Percentiles rank a stretch among this genome's conserved stretches.
Conservation (phyloP, 64 coral and sea anemone genomes). For the Trachythela sp. region DNA sequence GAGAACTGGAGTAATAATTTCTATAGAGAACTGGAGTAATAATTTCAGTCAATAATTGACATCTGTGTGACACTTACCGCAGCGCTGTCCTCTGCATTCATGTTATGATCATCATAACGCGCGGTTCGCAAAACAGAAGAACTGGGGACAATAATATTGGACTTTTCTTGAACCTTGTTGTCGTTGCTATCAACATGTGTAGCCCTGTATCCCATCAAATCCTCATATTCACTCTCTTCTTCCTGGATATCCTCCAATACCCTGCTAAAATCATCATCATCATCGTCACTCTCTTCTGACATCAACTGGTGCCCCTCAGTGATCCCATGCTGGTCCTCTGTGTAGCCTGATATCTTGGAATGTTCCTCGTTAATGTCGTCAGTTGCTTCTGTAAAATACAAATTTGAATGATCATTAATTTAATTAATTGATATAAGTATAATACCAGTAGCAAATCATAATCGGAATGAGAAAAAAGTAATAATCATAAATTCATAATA, state of each 20-base stretch:
- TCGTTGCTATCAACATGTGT: not conserved
- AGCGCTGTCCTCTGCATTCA: not conserved
- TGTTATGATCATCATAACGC: too few species aligned
- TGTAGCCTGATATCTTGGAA: too few species aligned
- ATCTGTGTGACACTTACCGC: not conserved
- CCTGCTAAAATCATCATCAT: not conserved
- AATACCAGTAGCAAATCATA: too few species aligned
- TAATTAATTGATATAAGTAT: too few species aligned
- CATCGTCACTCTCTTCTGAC: not conserved
- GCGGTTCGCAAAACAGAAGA: not conserved
- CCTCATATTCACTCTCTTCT: conserved; percentile 29
- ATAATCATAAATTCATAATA: too few species aligned
- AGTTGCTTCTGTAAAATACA: not conserved
- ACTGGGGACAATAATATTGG: not conserved
- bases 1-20: too few species aligned
- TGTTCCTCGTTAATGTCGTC: not conserved
- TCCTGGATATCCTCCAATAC: conserved; percentile 14
- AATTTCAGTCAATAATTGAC: too few species aligned
- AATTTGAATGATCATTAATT: not conserved
- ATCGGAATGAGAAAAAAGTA: too few species aligned
- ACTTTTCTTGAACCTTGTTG: not conserved
- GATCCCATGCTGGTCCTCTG: not conserved
- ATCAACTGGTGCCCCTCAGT: not conserved
- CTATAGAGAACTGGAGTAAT: too few species aligned
- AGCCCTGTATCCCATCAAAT: not conserved